phyloP scores from a whole-genome alignment of 2,113 vertebrate species.

The Rostratula benghalensis region DNA sequence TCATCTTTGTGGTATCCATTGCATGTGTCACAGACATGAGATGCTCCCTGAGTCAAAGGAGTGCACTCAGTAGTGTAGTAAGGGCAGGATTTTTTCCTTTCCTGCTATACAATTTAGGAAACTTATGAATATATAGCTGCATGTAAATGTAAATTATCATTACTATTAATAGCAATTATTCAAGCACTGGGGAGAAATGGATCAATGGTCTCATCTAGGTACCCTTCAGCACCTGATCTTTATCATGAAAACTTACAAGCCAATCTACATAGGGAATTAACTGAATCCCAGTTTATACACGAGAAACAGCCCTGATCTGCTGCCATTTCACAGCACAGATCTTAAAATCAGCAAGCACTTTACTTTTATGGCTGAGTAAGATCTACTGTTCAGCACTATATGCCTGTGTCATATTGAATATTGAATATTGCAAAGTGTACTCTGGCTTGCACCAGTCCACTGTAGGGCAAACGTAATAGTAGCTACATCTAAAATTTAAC shows the following conservation, averaged over 20 bases:
- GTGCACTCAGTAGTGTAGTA: not conserved
- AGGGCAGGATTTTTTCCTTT: not conserved
- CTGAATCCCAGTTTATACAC: not conserved
- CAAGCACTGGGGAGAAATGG: not conserved
- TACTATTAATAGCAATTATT: constrained; percentile 18
- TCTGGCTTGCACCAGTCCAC: not conserved
- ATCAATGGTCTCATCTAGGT: not conserved
- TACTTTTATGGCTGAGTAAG: constrained; percentile 17
- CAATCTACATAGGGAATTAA: not conserved
- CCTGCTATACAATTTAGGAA: not conserved
- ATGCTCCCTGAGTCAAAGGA: not conserved
- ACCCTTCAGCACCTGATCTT: not conserved
- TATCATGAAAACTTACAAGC: constrained; percentile 18
- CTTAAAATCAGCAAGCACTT: constrained; percentile 38
- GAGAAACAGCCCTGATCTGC: not conserved
- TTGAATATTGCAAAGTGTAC: not conserved
- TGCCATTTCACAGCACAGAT: not conserved
- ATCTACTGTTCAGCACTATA: not conserved
- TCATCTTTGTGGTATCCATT: not conserved
- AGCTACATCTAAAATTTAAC: not conserved
- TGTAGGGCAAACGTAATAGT: not conserved
- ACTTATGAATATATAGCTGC: not conserved
- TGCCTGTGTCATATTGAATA: not conserved
- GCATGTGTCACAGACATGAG: not conserved
- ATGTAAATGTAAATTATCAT: not conserved